Evolutionary conservation across 1,140 invertebrate genomes (phyloP).

Genomic region (Laodelphax striatellus): DNA sequence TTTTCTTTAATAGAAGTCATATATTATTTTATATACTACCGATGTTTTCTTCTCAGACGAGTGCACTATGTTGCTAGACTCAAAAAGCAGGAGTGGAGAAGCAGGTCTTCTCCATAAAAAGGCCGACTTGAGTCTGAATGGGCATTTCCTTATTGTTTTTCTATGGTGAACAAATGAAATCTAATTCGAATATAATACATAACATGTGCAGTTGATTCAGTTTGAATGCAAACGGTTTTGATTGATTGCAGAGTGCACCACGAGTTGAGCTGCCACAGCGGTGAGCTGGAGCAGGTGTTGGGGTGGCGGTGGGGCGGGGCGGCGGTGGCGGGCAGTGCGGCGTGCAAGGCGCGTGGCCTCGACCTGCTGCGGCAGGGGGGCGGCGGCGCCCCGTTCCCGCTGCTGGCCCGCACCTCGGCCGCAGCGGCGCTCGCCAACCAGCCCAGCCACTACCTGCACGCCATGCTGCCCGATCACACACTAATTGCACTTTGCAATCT

Average conservation of each 20-base stretch:
- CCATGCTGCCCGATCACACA: constrained; percentile 36
- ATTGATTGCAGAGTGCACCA: constrained; percentile 44
- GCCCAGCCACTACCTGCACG: constrained; percentile 14
- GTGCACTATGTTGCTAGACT: no score
- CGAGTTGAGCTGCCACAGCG: constrained; percentile 48
- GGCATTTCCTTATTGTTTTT: no score
- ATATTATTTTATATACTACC: no score
- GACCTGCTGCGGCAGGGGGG: constrained; percentile 11
- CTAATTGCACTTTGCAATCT: constrained; percentile 65
- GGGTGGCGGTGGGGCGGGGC: constrained; percentile 42
- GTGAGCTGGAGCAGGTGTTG: constrained; percentile 41
- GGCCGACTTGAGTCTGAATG: no score
- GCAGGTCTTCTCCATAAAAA: no score
- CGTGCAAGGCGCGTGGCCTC: constrained; percentile 44
- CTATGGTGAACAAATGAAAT: no score
- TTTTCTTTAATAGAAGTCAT: no score
- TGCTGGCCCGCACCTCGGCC: constrained; percentile 26
- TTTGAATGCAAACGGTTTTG: no score
- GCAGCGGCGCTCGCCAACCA: constrained; percentile 28
- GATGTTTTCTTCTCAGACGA: no score
- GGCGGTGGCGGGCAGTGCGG: constrained; percentile 41
- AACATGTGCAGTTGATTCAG: no score
- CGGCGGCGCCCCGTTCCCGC: background rate
- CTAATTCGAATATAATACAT: no score
- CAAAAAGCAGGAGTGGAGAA: no score